Evolutionary conservation across 2,888 invertebrate species (phyloP).

Genomic region (Drosophila meridiana): DNA sequence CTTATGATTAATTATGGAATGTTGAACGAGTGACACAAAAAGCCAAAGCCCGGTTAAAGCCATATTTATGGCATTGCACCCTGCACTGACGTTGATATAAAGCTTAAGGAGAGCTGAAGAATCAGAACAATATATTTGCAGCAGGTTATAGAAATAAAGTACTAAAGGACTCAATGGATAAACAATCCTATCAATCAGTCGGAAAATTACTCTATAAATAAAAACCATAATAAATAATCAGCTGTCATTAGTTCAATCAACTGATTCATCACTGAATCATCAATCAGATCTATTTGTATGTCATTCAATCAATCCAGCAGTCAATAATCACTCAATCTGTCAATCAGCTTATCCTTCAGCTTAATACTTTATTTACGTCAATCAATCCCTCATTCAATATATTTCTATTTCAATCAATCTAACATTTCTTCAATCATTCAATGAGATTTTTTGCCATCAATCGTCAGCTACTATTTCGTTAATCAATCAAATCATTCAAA

Average conservation of each 20-base stretch:
- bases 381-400: neutral
- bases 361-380: neutral
- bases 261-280: neutral
- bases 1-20: conserved; percentile 3
- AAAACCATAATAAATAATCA: too few species aligned
- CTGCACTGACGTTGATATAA: neutral
- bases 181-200: neutral
- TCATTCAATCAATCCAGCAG: too few species aligned
- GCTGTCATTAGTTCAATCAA: neutral
- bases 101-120: neutral
- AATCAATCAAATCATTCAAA: neutral
- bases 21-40: neutral
- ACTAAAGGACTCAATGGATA: neutral
- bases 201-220: neutral
- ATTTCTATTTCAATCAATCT: neutral
- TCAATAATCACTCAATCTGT: neutral
- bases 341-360: too few species aligned
- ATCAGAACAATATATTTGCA: too few species aligned
- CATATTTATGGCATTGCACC: conserved; percentile 3
- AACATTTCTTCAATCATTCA: neutral
- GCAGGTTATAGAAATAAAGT: too few species aligned
- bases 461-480: neutral
- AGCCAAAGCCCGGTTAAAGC: neutral
- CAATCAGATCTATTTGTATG: too few species aligned
- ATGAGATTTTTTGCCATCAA: neutral